These are phyloP conservation scores for Tetheella fluctuosa DNA, from an alignment of 2,888 invertebrate species.

Conservation along the genomic window DNA sequence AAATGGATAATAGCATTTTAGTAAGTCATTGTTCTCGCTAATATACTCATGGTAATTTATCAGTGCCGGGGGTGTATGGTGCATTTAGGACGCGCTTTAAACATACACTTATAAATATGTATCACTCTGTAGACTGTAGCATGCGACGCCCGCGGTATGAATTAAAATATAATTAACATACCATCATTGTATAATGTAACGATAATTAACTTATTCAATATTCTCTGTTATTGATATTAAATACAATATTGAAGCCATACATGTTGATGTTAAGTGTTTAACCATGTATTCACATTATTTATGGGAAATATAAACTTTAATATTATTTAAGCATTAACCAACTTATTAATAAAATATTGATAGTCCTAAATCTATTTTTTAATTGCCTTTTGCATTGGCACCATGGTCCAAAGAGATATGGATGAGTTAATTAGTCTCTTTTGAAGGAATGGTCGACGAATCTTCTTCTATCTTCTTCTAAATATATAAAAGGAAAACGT, in stretches of 20 bases:
- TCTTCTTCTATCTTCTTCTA: no score
- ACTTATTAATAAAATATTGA: neutral
- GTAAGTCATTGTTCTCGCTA: conserved; percentile 57
- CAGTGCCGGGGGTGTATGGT: conserved; percentile 49
- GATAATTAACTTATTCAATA: conserved; percentile 25
- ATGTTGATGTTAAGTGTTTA: neutral
- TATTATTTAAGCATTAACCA: neutral
- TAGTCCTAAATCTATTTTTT: no score
- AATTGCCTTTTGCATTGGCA: no score
- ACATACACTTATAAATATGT: conserved; percentile 66
- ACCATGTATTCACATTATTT: neutral
- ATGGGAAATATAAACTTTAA: neutral
- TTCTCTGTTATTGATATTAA: conserved; percentile 19
- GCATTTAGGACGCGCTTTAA: conserved; percentile 65
- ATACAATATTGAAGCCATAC: conserved; percentile 13
- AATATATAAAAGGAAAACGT: no score
- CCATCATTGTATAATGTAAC: conserved; percentile 43
- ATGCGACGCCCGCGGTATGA: conserved; percentile 39
- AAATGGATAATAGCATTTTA: conserved; percentile 40
- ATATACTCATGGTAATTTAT: conserved; percentile 56
- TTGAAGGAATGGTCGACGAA: no score
- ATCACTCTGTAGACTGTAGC: conserved; percentile 34
- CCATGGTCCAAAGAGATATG: no score
- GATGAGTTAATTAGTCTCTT: neutral
- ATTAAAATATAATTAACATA: conserved; percentile 47